Evolutionary conservation across 2,797 vertebrate genomes (phyloP).

Genomic region (Macropodus opercularis): DNA sequence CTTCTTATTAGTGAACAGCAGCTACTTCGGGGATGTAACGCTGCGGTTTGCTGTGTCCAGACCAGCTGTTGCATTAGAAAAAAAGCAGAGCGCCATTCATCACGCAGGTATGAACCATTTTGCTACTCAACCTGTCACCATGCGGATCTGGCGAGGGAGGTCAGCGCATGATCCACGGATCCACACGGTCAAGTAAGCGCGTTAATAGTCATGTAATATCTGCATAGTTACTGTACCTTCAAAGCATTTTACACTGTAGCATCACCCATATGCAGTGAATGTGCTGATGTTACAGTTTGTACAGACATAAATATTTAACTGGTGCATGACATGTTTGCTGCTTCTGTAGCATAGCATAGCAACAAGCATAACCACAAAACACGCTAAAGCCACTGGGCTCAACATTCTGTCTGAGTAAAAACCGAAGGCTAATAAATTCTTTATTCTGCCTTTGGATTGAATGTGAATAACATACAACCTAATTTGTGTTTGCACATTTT

Average conservation of each 20-base stretch:
- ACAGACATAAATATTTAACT: constrained; percentile 16
- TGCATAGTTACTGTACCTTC: constrained; percentile 5
- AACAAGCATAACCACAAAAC: constrained; percentile 1
- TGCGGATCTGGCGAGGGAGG: constrained; percentile 32
- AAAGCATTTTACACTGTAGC: neutral
- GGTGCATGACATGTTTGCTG: constrained; percentile 20
- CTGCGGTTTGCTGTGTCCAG: neutral
- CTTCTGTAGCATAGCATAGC: neutral
- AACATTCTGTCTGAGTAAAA: neutral
- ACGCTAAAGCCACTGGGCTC: neutral
- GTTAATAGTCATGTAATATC: constrained; percentile 14
- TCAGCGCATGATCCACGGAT: neutral
- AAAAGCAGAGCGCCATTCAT: constrained; percentile 26
- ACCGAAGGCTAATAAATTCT: neutral
- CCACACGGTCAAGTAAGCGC: neutral
- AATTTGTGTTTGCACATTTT: neutral
- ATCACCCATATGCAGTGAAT: constrained; percentile 1
- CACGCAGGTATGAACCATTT: neutral
- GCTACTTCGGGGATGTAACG: constrained; percentile 7
- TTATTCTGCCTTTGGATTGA: neutral
- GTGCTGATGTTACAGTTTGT: constrained; percentile 14
- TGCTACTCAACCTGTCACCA: constrained; percentile 16
- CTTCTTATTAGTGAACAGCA: neutral
- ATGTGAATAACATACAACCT: too few relatives aligned
- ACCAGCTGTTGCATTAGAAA: constrained; percentile 27